Evolutionary conservation across 2,113 vertebrate species (phyloP), one percentile per base, ranked within the genome.

Genomic region (Dolichallabes microphthalmus): DNA sequence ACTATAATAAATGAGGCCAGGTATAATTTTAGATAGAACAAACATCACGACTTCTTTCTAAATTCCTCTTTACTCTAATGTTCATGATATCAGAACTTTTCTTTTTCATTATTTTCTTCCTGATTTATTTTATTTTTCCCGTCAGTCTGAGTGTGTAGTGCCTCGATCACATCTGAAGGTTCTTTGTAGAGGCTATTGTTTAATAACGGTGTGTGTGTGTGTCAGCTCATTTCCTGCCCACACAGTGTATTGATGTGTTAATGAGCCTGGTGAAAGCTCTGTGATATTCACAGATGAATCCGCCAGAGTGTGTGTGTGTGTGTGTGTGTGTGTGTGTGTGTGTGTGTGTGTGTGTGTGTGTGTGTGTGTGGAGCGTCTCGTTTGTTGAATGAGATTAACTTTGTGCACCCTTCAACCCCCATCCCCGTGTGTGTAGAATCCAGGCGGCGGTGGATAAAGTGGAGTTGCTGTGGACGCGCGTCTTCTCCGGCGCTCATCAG

Each of bases 401-500:
- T 2, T 45, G 39, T 45, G 39, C 6, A 45, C 39, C 39, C 39
- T 45, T 45, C 39, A 5, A 45, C 5, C 6, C 6, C 6, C 39
- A 45, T 45, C 39, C 39, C 39, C 4, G 22, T 83, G 50, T 86
- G 82, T 2, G 14, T 85, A 95, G 95, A 87, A 93, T 95, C 63
- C 92, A 87, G 11, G 83, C 92, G 3, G 94, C 94, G 0, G 91
- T 94, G 89, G 90, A 93, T 10, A 95, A 94, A 53, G 92, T 95
- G 82, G 94, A 94, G 87, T 84, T 93, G 80, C 89, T 95, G 86
- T 94, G 94, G 95, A 91, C 92, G 79, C 93, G 92, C 84, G 91
- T 88, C 4, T 94, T 93, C 27, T 90, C 90, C 25, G 92, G 87
- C 64, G 91, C 93, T 13, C 91, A 69, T 4, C 50, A 93, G 25